Evolutionary conservation across 2,888 invertebrate species (phyloP).

Genomic region (Volucella inflata): DNA sequence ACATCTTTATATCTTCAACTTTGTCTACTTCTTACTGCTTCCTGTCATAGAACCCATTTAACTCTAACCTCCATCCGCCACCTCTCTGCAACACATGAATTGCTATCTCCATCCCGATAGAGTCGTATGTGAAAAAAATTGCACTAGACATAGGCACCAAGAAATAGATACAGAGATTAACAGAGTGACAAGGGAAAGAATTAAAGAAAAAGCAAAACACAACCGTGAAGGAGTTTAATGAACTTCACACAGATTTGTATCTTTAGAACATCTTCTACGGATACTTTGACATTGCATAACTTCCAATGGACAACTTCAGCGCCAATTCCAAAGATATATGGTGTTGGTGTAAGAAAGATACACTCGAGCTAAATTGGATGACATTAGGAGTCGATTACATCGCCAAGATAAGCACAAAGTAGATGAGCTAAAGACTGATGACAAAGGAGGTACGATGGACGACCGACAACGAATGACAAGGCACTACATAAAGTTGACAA

Average conservation of each 20-base stretch:
- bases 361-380: conserved; percentile 67
- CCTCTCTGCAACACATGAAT: conserved; percentile 1
- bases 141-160: conserved; percentile 54
- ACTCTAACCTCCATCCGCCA: conserved; percentile 11
- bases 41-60: too few relatives aligned
- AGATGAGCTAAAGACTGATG: background rate
- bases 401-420: conserved; percentile 35
- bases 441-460: too few relatives aligned
- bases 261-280: conserved; percentile 33
- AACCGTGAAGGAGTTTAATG: conserved; percentile 66
- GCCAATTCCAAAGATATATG: conserved; percentile 6
- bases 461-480: background rate
- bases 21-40: background rate
- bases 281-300: conserved; percentile 59
- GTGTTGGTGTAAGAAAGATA: conserved; percentile 36
- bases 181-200: background rate
- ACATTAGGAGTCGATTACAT: conserved; percentile 71
- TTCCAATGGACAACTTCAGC: background rate
- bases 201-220: conserved; percentile 22
- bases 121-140: conserved; percentile 63
- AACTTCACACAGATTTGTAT: conserved; percentile 73
- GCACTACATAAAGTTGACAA: conserved; percentile 21
- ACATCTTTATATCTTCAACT: conserved; percentile 40
- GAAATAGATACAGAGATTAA: conserved; percentile 15
- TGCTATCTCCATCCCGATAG: conserved; percentile 16